Evolutionary conservation across 2,113 vertebrate species (phyloP).

Genomic region (Zosterops japonicus): DNA sequence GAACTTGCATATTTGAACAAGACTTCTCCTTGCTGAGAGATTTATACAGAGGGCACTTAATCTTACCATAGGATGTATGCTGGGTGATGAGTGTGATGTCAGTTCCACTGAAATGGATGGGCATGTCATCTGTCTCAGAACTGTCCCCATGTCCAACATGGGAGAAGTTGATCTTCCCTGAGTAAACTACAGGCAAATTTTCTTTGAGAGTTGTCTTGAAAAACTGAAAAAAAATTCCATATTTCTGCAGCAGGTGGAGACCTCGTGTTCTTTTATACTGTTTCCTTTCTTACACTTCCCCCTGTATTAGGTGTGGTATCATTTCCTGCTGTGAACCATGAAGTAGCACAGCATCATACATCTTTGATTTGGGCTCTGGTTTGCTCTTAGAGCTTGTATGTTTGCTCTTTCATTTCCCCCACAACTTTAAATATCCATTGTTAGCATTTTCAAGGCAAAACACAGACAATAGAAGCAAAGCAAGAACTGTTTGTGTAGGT

Average conservation of each 20-base stretch:
- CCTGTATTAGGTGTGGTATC: not conserved
- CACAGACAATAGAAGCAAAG: not conserved
- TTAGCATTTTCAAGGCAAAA: conserved; percentile 17
- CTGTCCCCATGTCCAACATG: not conserved
- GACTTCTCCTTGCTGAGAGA: not conserved
- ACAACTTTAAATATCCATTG: not conserved
- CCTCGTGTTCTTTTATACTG: not conserved
- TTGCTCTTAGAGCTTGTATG: not conserved
- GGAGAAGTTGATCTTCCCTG: not conserved
- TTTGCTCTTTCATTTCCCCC: not conserved
- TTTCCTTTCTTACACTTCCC: not conserved
- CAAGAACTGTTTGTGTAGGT: not conserved
- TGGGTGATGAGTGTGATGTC: not conserved
- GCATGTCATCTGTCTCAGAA: not conserved
- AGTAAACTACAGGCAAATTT: not conserved
- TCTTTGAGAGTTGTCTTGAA: not conserved
- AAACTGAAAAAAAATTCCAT: not conserved
- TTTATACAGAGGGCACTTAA: not conserved
- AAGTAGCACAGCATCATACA: not conserved
- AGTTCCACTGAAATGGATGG: not conserved
- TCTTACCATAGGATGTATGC: not conserved
- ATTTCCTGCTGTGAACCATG: not conserved
- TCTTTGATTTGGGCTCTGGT: not conserved
- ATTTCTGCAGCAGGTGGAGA: not conserved
- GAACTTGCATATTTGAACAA: not conserved